Evolutionary conservation across 2,797 vertebrate species (phyloP).

Genomic region (Micromesistius poutassou): DNA sequence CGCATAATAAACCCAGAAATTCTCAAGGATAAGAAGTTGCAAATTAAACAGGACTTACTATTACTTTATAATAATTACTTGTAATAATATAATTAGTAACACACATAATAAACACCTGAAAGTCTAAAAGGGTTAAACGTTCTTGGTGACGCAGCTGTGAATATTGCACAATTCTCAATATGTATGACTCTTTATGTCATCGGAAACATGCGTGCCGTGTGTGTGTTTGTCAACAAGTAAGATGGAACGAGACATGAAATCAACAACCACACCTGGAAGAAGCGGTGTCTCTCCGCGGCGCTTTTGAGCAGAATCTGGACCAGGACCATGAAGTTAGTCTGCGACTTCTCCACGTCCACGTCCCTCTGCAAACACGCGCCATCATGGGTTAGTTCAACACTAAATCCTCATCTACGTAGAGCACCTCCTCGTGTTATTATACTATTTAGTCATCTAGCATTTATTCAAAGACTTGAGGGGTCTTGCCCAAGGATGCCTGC

Average conservation of each 20-base stretch:
- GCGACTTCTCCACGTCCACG: conserved; percentile 65
- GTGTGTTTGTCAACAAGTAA: neutral
- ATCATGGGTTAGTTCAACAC: neutral
- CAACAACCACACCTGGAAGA: conserved; percentile 68
- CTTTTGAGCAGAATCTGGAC: conserved; percentile 73
- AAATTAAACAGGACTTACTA: neutral
- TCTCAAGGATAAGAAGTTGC: neutral
- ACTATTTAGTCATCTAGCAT: neutral
- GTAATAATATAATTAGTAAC: neutral
- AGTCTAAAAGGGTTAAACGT: neutral
- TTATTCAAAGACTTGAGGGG: too few species aligned
- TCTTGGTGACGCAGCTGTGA: neutral
- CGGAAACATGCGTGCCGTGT: neutral
- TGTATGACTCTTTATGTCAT: neutral
- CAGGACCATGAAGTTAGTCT: conserved; percentile 72
- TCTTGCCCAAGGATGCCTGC: too few species aligned
- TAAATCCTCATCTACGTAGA: neutral
- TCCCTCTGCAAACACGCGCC: conserved; percentile 54
- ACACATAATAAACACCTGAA: neutral
- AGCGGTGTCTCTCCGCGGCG: conserved; percentile 62
- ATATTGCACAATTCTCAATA: neutral
- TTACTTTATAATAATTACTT: neutral
- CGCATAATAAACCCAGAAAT: neutral
- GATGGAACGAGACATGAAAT: neutral
- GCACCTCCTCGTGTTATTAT: neutral